Conservation (phyloP, 2,113 vertebrate genomes). For the Elachura formosa region DNA sequence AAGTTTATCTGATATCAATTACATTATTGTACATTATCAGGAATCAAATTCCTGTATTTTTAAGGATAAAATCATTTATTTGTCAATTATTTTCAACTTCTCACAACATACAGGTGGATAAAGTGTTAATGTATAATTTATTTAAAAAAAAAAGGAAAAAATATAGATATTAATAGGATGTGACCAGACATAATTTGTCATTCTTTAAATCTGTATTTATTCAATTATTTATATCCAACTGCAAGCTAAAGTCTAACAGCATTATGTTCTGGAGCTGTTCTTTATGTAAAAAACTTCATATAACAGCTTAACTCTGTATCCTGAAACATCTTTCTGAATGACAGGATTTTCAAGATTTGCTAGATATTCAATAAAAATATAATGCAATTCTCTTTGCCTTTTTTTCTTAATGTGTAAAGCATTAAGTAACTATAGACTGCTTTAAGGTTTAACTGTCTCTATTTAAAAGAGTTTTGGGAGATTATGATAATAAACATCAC, state of each 20-base stretch:
- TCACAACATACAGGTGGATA: neutral
- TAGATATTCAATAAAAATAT: neutral
- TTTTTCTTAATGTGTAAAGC: neutral
- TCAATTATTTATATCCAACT: neutral
- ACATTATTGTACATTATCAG: no score
- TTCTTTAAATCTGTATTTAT: neutral
- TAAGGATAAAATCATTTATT: neutral
- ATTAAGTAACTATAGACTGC: neutral
- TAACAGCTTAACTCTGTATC: neutral
- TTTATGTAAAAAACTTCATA: neutral
- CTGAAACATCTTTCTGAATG: neutral
- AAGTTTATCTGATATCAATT: neutral
- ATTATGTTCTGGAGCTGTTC: neutral
- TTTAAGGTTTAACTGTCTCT: neutral
- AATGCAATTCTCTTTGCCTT: neutral
- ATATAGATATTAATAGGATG: neutral
- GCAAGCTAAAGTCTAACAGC: neutral
- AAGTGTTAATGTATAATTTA: neutral
- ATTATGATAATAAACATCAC: neutral
- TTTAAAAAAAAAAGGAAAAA: neutral
- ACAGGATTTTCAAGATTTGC: rapidly evolving
- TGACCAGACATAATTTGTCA: neutral
- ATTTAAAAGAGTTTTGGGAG: neutral
- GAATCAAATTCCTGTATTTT: neutral
- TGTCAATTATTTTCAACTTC: neutral